Conservation (phyloP, 2,113 vertebrate species). For the Brachirus orientalis region DNA sequence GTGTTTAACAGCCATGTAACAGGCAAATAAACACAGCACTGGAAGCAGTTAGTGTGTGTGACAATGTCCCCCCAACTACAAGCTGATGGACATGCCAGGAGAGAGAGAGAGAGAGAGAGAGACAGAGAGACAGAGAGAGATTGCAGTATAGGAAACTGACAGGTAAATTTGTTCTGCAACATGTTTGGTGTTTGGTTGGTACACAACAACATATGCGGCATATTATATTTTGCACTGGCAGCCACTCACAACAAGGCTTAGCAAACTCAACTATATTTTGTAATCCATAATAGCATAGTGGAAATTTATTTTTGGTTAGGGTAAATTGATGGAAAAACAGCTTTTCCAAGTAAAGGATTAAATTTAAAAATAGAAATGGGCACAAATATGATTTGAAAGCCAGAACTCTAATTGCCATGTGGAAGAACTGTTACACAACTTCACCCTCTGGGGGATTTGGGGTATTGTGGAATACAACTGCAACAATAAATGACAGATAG, state of each 20-base stretch:
- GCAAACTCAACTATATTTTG: conserved; percentile 48
- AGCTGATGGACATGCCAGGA: conserved; percentile 45
- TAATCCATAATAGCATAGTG: conserved; percentile 54
- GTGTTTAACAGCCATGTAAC: conserved; percentile 73
- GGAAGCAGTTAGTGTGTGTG: conserved; percentile 58
- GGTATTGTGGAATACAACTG: conserved; percentile 66
- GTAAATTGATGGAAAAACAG: conserved; percentile 53
- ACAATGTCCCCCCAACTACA: conserved; percentile 50
- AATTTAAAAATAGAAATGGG: conserved; percentile 65
- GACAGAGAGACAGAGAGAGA: conserved; percentile 9
- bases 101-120: conserved; percentile 16
- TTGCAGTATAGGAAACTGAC: conserved; percentile 49
- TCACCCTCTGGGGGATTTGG: conserved; percentile 57
- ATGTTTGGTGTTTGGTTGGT: conserved; percentile 38
- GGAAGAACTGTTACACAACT: conserved; percentile 75
- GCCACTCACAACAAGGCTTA: conserved; percentile 33
- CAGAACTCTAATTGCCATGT: conserved; percentile 65
- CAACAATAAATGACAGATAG: conserved; percentile 49
- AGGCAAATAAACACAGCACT: conserved; percentile 71
- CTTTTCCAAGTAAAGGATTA: conserved; percentile 62
- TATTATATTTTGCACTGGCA: conserved; percentile 33
- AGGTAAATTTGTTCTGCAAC: conserved; percentile 49
- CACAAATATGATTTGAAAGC: conserved; percentile 68
- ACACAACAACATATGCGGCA: conserved; percentile 20
- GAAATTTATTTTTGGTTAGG: conserved; percentile 59